Evolutionary conservation across 2,888 invertebrate species (phyloP), one percentile per base, ranked within the genome.

Genomic region (Mesoligia furuncula): DNA sequence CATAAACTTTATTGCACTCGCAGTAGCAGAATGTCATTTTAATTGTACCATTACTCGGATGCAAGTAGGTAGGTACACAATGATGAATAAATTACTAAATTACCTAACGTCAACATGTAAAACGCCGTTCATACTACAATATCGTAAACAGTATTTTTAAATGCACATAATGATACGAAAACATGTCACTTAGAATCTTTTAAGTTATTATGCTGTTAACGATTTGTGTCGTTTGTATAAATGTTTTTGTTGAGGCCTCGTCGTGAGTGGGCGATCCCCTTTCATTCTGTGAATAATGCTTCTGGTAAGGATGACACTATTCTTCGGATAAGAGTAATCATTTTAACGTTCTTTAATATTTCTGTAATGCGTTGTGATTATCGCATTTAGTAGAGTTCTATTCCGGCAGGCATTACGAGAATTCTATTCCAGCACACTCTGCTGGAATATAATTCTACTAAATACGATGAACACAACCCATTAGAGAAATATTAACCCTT

Each of bases 71-170:
- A n/a, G 65, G 65, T 75, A 67, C 71, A 80, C 82, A 86, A 81
- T 83, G 81, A 86, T 84, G 84, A 86, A 88, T 88, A 85, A 84
- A 88, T 88, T 83, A 89, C 68, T 87, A 85, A 85, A 88, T 88
- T 83, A 89, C 67, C 73, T 67, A 54, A 79, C 87, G 83, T 77
- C 77, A 61, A 72, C 78, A 78, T 69, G 77, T 80, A 84, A 88
- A 87, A 87, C 82, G 84, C 67, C 51, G 71, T 81, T 75, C 68
- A 61, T 80, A 79, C 61, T 73, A 77, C 66, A 65, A 57, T 78
- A 73, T 80, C 31, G 75, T 79, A 77, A 80, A 87, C 71, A 81
- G 73, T 61, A 75, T 75, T 75, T 81, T 81, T 76, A 83, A 83
- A 68, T 82, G 76, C 68, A 79, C 76, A 75, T 79, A 71, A 84